Percentiles rank a stretch among this genome's conserved stretches.
Evolutionary conservation across 2,113 vertebrate genomes (phyloP).

Genomic region (Rhagologus leucostigma): DNA sequence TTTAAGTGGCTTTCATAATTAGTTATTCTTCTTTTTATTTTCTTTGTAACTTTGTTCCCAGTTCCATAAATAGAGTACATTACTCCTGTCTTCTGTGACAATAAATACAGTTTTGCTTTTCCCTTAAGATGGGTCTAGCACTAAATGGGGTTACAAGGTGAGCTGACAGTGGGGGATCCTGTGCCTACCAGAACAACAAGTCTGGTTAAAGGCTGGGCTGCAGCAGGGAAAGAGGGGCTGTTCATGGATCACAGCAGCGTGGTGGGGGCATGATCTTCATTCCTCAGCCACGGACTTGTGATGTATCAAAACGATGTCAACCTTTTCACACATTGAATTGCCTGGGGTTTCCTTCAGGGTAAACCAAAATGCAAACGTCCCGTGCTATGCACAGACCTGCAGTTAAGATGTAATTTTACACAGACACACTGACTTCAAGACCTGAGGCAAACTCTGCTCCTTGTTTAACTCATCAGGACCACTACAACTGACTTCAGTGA

Average conservation of each 20-base stretch:
- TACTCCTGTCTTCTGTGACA: not conserved
- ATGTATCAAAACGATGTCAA: not conserved
- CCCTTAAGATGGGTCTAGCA: not conserved
- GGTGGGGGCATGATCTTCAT: not conserved
- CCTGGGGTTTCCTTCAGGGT: not conserved
- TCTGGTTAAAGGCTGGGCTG: not conserved
- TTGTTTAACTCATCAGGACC: not conserved
- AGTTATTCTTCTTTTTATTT: not conserved
- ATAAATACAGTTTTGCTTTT: not conserved
- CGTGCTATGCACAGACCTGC: rapidly evolving
- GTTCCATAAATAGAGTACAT: not conserved
- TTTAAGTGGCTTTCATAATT: not conserved
- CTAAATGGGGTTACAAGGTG: not conserved
- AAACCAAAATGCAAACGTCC: not conserved
- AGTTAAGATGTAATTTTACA: not conserved
- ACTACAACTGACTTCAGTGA: not conserved
- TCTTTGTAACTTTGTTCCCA: not conserved
- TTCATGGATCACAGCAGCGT: rapidly evolving
- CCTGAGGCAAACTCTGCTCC: not conserved
- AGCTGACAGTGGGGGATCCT: not conserved
- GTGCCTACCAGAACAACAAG: not conserved
- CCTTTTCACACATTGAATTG: not conserved
- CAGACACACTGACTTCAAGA: not conserved
- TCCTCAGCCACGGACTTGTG: not conserved
- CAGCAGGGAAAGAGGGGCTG: rapidly evolving